These are phyloP conservation scores for Tachysurus vachellii DNA, from an alignment of 2,113 vertebrate species.

Conservation along the genomic window DNA sequence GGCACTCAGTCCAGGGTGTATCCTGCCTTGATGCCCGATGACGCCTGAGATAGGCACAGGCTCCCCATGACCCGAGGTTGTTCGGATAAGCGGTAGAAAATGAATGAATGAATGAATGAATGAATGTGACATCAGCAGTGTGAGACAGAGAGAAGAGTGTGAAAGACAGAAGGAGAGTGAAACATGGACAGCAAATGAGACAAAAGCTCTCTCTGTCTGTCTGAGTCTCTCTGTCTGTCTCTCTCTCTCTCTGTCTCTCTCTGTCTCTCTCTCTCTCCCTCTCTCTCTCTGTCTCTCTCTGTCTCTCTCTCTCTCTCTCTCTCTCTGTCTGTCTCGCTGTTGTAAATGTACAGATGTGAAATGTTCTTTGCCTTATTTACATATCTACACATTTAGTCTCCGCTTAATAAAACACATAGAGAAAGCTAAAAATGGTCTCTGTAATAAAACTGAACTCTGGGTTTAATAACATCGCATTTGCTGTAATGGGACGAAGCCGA, in stretches of 20 bases:
- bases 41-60: too few relatives aligned
- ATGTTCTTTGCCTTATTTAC: not conserved
- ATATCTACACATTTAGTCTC: not conserved
- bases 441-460: not conserved
- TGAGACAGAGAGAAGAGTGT: not conserved
- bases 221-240: not conserved
- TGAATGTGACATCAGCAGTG: too few relatives aligned
- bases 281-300: not conserved
- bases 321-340: not conserved
- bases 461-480: constrained; percentile 9
- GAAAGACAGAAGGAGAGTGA: not conserved
- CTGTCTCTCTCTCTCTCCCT: not conserved
- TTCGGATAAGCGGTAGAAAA: too few relatives aligned
- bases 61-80: too few relatives aligned
- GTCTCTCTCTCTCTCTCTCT: too few relatives aligned
- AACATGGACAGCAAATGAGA: not conserved
- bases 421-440: constrained; percentile 8
- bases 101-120: too few relatives aligned
- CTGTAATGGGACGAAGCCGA: constrained; percentile 18
- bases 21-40: too few relatives aligned
- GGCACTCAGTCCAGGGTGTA: too few relatives aligned
- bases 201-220: not conserved
- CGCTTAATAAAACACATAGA: not conserved
- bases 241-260: not conserved
- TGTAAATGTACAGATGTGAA: not conserved